Conservation (phyloP, 1,140 invertebrate genomes). For the Drosophila ficusphila region DNA sequence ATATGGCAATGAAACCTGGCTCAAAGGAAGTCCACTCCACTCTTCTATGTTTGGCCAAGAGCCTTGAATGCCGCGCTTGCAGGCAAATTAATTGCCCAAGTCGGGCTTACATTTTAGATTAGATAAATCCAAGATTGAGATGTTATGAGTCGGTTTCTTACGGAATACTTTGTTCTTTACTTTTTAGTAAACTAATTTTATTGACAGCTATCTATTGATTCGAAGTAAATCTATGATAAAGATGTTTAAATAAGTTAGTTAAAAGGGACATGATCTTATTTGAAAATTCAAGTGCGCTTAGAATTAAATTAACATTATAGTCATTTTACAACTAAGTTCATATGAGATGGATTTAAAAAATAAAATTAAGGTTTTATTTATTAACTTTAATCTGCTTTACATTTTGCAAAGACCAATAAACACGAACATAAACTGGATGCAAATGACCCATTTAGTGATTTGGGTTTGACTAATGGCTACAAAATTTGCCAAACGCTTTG, state of each 20-base stretch:
- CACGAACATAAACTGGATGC: neutral
- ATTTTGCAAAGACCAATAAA: too few species aligned
- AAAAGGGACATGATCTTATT: too few species aligned
- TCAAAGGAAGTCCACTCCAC: constrained; percentile 26
- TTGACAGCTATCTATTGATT: too few species aligned
- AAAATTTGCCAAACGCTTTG: neutral
- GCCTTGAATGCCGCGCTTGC: constrained; percentile 7
- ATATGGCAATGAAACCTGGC: constrained; percentile 29
- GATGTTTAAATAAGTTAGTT: too few species aligned
- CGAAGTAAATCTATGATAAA: too few species aligned
- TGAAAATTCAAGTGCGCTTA: too few species aligned
- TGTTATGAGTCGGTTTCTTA: neutral
- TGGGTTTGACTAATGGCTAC: too few species aligned
- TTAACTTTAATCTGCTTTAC: too few species aligned
- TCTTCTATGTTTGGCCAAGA: constrained; percentile 4
- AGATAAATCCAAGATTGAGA: constrained; percentile 24
- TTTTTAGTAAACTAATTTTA: too few species aligned
- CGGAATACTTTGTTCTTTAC: neutral
- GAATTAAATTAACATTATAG: neutral
- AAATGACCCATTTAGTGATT: neutral
- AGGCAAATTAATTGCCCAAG: constrained; percentile 40
- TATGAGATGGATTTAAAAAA: neutral
- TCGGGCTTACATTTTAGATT: constrained; percentile 27
- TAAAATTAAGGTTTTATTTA: too few species aligned
- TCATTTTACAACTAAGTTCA: too few species aligned